Evolutionary conservation across 1,140 invertebrate genomes (phyloP).

Genomic region (Apis cerana): DNA sequence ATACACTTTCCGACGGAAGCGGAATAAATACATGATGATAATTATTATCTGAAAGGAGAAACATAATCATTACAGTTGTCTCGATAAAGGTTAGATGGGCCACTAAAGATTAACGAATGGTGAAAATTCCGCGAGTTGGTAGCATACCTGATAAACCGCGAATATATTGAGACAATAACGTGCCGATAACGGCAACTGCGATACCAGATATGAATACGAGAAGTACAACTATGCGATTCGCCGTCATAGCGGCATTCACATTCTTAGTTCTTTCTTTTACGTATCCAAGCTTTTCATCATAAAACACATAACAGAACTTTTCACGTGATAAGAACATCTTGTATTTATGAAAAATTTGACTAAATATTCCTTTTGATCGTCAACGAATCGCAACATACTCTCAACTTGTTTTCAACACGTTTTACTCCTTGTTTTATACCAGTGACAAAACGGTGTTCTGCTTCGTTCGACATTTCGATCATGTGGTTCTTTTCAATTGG

Average conservation of each 20-base stretch:
- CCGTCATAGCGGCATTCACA: constrained; percentile 47
- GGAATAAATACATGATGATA: constrained; percentile 65
- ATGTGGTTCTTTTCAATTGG: constrained; percentile 58
- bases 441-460: background rate
- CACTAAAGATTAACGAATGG: too few relatives aligned
- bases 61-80: background rate
- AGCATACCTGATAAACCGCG: constrained; percentile 56
- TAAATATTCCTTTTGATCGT: background rate
- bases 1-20: constrained; percentile 67
- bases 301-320: constrained; percentile 39
- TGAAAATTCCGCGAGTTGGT: background rate
- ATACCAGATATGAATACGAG: constrained; percentile 68
- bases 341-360: background rate
- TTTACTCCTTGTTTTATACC: background rate
- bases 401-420: background rate
- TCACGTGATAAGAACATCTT: constrained; percentile 57
- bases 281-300: constrained; percentile 42
- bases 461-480: background rate
- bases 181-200: constrained; percentile 64
- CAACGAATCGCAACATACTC: constrained; percentile 26
- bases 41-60: constrained; percentile 25
- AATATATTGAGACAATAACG: constrained; percentile 68
- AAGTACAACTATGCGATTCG: constrained; percentile 61
- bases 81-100: background rate
- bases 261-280: constrained; percentile 41